A percentile compares a stretch with the other conserved stretches of the same genome.
Conservation (phyloP, 2,888 invertebrate species). For the Rutpela maculata region DNA sequence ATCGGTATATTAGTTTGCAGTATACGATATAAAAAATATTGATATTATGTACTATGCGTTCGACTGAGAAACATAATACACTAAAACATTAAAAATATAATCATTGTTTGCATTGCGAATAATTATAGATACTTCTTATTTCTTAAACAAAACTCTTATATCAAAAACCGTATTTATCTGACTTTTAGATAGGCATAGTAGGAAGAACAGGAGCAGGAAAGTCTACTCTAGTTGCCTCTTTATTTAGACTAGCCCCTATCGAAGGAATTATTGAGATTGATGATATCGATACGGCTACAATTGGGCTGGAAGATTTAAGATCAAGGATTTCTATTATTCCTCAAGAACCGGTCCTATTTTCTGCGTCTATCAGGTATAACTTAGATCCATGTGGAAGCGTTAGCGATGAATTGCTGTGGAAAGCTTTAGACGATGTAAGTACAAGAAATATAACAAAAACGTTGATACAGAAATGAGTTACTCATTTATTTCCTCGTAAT, state of each 20-base stretch:
- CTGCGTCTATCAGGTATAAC: constrained; percentile 88
- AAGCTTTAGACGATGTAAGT: constrained; percentile 77
- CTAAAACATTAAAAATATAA: no score
- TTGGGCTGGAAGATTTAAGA: constrained; percentile 86
- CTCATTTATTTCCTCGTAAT: no score
- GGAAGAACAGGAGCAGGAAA: constrained; percentile 76
- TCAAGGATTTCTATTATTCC: constrained; percentile 87
- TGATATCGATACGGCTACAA: constrained; percentile 80
- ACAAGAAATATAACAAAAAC: not conserved
- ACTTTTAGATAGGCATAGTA: constrained; percentile 42
- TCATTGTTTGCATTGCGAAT: no score
- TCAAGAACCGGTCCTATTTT: constrained; percentile 92
- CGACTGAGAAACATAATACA: no score
- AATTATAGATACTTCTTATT: no score
- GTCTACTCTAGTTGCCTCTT: constrained; percentile 85
- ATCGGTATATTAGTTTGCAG: no score
- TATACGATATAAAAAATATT: no score
- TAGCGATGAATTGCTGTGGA: constrained; percentile 85
- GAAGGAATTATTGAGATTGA: constrained; percentile 88
- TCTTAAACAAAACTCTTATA: not conserved
- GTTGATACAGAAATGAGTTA: not conserved
- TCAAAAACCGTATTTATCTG: not conserved
- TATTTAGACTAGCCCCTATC: constrained; percentile 88
- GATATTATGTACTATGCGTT: no score
- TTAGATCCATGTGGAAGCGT: constrained; percentile 88